Evolutionary conservation across 2,797 vertebrate genomes (phyloP).

Genomic region (Enteromius paludinosus): DNA sequence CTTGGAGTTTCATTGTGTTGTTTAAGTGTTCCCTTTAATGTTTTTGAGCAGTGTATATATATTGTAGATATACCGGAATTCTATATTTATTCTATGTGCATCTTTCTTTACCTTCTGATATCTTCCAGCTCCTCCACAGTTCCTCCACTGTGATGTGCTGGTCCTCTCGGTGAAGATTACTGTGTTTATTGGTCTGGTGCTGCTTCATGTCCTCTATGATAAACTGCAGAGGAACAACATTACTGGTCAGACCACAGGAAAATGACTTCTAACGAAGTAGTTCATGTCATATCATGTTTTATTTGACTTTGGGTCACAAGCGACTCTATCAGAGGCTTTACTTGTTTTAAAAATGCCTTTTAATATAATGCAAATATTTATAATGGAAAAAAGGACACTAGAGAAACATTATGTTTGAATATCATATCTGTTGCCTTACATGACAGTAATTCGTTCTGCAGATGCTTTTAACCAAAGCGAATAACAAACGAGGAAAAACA

Average conservation of each 20-base stretch:
- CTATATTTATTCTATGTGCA: neutral
- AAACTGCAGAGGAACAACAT: slow-evolving; percentile 77
- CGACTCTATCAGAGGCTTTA: neutral
- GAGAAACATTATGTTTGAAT: slow-evolving; percentile 4
- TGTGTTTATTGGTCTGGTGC: slow-evolving; percentile 93
- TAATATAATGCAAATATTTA: slow-evolving; percentile 21
- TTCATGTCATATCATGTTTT: neutral
- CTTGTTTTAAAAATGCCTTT: neutral
- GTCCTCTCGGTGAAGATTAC: slow-evolving; percentile 94
- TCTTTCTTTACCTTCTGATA: slow-evolving; percentile 85
- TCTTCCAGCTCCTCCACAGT: slow-evolving; percentile 95
- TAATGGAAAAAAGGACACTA: neutral
- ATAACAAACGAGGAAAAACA: neutral
- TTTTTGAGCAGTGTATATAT: too few species aligned
- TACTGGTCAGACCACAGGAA: neutral
- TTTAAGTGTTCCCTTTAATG: too few species aligned
- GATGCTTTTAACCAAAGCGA: neutral
- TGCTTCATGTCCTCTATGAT: slow-evolving; percentile 98
- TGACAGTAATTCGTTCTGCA: neutral
- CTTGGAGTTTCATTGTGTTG: too few species aligned
- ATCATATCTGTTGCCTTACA: neutral
- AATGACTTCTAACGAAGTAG: neutral
- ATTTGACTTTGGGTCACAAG: neutral
- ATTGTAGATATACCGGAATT: neutral
- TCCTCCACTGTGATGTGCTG: slow-evolving; percentile 98